phyloP scores from a whole-genome alignment of 2,797 vertebrate genomes.

The Picus viridis region DNA sequence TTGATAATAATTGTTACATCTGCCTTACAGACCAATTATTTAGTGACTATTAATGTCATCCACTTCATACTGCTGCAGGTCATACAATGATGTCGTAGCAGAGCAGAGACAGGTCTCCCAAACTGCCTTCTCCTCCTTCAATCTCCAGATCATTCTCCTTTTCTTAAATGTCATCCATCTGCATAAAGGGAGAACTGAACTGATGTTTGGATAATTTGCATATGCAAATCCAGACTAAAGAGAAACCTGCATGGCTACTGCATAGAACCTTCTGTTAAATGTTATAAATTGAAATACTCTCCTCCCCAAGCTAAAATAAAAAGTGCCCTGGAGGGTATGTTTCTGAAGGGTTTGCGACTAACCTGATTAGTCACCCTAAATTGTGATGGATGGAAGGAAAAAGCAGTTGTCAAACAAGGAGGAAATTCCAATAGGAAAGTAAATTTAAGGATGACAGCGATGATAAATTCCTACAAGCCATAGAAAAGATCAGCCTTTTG shows the following conservation, averaged over 20 bases:
- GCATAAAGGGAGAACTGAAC: neutral
- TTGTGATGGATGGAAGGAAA: constrained; percentile 69
- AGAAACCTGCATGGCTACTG: constrained; percentile 15
- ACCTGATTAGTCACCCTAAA: constrained; percentile 65
- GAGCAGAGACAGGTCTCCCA: neutral
- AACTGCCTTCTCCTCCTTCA: neutral
- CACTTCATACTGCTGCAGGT: neutral
- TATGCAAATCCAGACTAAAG: constrained; percentile 39
- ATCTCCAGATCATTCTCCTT: neutral
- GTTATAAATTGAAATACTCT: constrained; percentile 52
- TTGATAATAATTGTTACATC: neutral
- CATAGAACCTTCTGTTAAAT: constrained; percentile 3
- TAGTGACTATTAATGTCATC: neutral
- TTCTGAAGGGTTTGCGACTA: constrained; percentile 65
- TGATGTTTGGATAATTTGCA: constrained; percentile 21
- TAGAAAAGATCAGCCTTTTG: constrained; percentile 53
- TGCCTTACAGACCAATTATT: neutral
- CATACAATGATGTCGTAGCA: neutral
- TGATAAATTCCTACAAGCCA: constrained; percentile 67
- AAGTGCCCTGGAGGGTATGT: constrained; percentile 43
- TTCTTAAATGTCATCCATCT: constrained; percentile 11
- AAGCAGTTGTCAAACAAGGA: constrained; percentile 63
- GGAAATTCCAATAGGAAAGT: constrained; percentile 67
- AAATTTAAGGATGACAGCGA: constrained; percentile 63
- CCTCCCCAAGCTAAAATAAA: constrained; percentile 50